Percentiles rank a stretch among this genome's conserved stretches.
These are phyloP conservation scores for Sitta carolinensis DNA, from an alignment of 2,797 vertebrate species.

Conservation along the genomic window DNA sequence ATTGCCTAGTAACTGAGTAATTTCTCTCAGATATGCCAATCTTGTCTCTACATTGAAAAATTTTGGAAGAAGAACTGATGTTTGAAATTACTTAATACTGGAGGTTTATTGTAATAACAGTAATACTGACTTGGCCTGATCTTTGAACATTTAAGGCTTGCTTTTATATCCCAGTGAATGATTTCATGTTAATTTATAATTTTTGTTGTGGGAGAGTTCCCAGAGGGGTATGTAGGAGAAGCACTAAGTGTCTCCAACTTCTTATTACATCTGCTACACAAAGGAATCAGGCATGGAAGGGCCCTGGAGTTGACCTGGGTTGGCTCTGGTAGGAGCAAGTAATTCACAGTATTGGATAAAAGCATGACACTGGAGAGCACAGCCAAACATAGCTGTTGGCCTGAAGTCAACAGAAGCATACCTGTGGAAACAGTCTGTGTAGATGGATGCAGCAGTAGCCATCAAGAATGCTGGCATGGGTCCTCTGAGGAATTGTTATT, in stretches of 20 bases:
- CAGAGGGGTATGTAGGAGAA: conserved; percentile 12
- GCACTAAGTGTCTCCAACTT: conserved; percentile 8
- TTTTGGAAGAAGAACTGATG: conserved; percentile 51
- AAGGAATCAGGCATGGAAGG: background rate
- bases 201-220: conserved; percentile 42
- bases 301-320: background rate
- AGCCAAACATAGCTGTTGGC: background rate
- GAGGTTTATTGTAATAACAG: conserved; percentile 47
- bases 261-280: conserved; percentile 15
- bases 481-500: background rate
- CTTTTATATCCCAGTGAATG: conserved; percentile 48
- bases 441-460: background rate
- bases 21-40: conserved; percentile 46
- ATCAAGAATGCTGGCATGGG: background rate
- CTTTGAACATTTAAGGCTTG: conserved; percentile 24
- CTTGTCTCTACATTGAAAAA: conserved; percentile 35
- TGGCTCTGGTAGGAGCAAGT: background rate
- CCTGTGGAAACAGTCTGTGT: background rate
- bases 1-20: conserved; percentile 47
- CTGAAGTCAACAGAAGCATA: background rate
- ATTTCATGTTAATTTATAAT: conserved; percentile 43
- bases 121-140: conserved; percentile 54
- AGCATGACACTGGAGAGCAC: background rate
- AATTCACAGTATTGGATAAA: background rate
- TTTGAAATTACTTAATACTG: conserved; percentile 57